Base-by-base conservation (phyloP, 2,113 vertebrate genomes). In the Haemorhous mexicanus region DNA sequence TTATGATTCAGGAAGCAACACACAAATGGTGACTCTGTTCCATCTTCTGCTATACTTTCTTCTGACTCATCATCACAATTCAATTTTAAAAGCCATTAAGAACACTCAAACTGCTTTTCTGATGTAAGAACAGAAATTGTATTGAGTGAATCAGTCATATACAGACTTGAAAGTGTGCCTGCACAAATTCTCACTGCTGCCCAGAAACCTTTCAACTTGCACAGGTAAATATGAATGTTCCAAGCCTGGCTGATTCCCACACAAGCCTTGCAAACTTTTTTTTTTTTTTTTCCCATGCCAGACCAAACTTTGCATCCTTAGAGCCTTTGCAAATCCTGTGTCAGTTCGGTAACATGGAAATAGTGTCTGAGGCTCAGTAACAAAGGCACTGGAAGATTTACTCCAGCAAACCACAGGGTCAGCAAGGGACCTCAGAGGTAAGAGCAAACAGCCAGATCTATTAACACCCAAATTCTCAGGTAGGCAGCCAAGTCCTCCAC, bases 51-150 rank as follows among this genome's bases (percentile, higher is more conserved):
- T 96, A 75, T 91, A 81, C 93, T 95, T 91, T 95, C 87, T 88
- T 95, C 93, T 96, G 96, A 96, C 79, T 97, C 90, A 96, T 95
- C 95, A 90, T 73, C 93, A 90, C 90, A 96, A 91, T 85, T 96
- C 91, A 84, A 88, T 95, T 95, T 92, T 94, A 83, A 96, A 96
- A 96, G 90, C 93, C 91, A 95, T 95, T 92, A 96, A 84, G 93
- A 88, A 88, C 68, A 84, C 64, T 90, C 90, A 92, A 41, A 89
- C 68, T 94, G 76, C 81, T 93, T 94, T 89, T 69, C 93, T 90
- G 84, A 87, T 75, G 68, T 16, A 92, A 92, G 77, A 84, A 59
- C 90, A 94, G 92, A 93, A 93, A 93, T 72, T 75, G 56, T 49
- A 90, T 64, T 64, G 61, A 87, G 43, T 94, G 62, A 95, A 95